Evolutionary conservation across 2,888 invertebrate species (phyloP).

Genomic region (Lithodes maja): DNA sequence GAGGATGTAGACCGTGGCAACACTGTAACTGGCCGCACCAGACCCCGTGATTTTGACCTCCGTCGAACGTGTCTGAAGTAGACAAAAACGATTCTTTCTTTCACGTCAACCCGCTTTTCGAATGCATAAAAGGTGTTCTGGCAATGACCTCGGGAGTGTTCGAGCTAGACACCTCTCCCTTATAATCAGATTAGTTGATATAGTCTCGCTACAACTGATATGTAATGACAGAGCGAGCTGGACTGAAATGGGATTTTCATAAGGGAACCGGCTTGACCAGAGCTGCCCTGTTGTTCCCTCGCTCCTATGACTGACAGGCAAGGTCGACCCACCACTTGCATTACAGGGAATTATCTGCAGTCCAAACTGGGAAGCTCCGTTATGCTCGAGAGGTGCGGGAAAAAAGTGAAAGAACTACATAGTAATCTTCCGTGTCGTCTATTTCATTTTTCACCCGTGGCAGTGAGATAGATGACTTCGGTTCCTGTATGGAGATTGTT

Average conservation of each 20-base stretch:
- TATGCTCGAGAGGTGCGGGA: background rate
- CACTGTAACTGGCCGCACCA: constrained; percentile 12
- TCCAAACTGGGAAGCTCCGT: background rate
- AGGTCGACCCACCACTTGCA: background rate
- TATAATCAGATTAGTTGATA: background rate
- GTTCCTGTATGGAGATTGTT: too few relatives aligned
- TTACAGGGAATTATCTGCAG: constrained; percentile 16
- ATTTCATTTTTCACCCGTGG: background rate
- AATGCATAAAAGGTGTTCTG: background rate
- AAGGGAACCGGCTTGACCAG: background rate
- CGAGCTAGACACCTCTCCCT: background rate
- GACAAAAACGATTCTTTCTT: background rate
- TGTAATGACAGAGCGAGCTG: background rate
- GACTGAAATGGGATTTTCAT: background rate
- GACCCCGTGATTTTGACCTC: constrained; percentile 55
- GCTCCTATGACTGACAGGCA: constrained; percentile 11
- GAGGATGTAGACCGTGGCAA: constrained; percentile 23
- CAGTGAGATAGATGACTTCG: too few relatives aligned
- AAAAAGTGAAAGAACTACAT: background rate
- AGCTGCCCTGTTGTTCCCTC: background rate
- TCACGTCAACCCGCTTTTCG: background rate
- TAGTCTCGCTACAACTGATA: background rate
- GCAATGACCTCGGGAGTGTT: too few relatives aligned
- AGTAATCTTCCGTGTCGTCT: background rate
- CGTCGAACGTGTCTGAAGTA: constrained; percentile 6